phyloP scores from a whole-genome alignment of 2,113 vertebrate species.

The Phrynocephalus versicolor region DNA sequence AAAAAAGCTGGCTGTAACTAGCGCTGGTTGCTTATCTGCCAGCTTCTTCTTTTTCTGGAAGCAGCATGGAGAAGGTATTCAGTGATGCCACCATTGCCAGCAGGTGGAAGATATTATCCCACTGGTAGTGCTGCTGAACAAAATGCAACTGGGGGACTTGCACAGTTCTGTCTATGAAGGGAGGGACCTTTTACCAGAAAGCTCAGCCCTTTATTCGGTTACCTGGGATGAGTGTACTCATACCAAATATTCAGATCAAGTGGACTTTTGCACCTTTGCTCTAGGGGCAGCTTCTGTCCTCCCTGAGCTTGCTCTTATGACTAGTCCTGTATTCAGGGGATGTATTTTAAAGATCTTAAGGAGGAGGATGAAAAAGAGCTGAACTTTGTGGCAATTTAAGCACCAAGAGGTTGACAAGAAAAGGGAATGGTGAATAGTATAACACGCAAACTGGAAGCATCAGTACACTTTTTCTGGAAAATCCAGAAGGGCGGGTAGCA shows the following conservation, averaged over 20 bases:
- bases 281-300: too few species aligned
- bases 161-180: not conserved
- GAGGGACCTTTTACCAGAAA: not conserved
- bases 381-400: not conserved
- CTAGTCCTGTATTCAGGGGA: not conserved
- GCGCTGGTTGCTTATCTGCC: too few species aligned
- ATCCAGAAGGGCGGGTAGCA: not conserved
- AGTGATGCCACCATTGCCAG: too few species aligned
- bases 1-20: too few species aligned
- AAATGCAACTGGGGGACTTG: not conserved
- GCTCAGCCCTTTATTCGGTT: not conserved
- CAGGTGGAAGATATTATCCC: not conserved
- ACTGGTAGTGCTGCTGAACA: not conserved
- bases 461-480: not conserved
- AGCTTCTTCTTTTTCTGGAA: too few species aligned
- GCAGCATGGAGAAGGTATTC: too few species aligned
- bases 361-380: not conserved
- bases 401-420: not conserved
- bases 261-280: too few species aligned
- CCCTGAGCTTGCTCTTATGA: too few species aligned
- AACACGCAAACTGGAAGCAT: not conserved
- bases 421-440: not conserved
- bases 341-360: not conserved
- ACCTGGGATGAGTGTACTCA: not conserved
- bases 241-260: too few species aligned